These are phyloP conservation scores for Phasia obesa DNA, from an alignment of 2,888 invertebrate species.

Conservation along the genomic window DNA sequence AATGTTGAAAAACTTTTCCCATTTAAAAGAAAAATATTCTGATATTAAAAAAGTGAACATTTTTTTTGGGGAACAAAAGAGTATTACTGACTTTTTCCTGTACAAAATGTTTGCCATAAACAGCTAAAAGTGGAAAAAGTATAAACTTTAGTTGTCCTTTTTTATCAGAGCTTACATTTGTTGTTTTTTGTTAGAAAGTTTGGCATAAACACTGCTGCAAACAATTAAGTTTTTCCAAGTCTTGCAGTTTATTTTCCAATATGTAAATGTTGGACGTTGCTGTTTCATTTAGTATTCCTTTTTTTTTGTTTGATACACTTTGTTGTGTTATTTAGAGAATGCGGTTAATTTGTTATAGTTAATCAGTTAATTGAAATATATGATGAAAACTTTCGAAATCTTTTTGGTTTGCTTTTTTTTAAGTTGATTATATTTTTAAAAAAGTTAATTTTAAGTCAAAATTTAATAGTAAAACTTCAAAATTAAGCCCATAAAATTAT, in stretches of 20 bases:
- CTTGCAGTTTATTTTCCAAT: constrained; percentile 7
- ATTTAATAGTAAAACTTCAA: constrained; percentile 41
- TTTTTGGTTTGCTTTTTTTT: constrained; percentile 21
- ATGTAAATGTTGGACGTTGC: constrained; percentile 32
- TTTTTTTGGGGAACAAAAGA: constrained; percentile 26
- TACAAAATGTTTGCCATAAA: constrained; percentile 35
- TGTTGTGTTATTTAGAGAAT: constrained; percentile 53
- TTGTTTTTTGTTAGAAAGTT: constrained; percentile 48
- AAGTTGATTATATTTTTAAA: neutral
- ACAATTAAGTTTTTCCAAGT: constrained; percentile 55
- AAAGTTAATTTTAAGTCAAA: constrained; percentile 45
- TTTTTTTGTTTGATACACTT: neutral
- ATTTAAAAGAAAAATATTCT: constrained; percentile 70
- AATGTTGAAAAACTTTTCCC: constrained; percentile 71
- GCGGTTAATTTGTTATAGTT: constrained; percentile 71
- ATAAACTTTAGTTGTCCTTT: constrained; percentile 36
- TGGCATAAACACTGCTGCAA: constrained; percentile 45
- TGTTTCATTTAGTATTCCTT: constrained; percentile 2
- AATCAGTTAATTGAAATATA: constrained; percentile 71
- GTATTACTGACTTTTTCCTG: constrained; percentile 19
- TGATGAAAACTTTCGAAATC: constrained; percentile 47
- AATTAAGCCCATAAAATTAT: neutral
- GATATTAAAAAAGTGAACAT: constrained; percentile 27
- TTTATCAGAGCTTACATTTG: constrained; percentile 32
- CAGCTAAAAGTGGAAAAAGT: constrained; percentile 44